Evolutionary conservation across 2,797 vertebrate genomes (phyloP).

Genomic region (Taenioides sp.): DNA sequence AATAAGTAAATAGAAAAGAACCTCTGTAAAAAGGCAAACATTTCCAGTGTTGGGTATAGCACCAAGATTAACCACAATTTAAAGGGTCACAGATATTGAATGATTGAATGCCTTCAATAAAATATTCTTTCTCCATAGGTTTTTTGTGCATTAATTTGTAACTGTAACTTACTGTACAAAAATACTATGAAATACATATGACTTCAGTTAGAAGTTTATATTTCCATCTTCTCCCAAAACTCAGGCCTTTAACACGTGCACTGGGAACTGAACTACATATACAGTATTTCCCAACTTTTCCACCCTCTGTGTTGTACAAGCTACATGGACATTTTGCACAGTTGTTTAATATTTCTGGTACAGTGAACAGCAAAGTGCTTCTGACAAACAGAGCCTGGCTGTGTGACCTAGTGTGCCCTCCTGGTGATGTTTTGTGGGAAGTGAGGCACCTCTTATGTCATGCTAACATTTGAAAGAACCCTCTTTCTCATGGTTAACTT

Average conservation of each 20-base stretch:
- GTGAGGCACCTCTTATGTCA: slow-evolving; percentile 46
- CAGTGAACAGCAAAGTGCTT: not conserved
- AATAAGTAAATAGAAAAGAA: no score
- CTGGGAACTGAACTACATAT: not conserved
- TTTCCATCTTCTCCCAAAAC: not conserved
- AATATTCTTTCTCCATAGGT: no score
- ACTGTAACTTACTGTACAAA: not conserved
- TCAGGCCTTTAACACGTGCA: not conserved
- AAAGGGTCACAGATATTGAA: no score
- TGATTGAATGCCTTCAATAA: no score
- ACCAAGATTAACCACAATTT: no score
- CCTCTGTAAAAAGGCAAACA: no score
- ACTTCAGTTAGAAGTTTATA: not conserved
- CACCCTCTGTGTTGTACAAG: not conserved
- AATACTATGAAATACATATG: not conserved
- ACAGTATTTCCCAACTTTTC: not conserved
- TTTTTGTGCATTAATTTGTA: no score
- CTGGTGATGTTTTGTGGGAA: slow-evolving; percentile 31
- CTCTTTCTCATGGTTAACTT: slow-evolving; percentile 49
- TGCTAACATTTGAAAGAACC: slow-evolving; percentile 48
- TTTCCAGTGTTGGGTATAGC: no score
- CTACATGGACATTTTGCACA: not conserved
- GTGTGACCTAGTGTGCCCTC: slow-evolving; percentile 47
- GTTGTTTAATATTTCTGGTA: not conserved
- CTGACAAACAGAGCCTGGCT: slow-evolving; percentile 14